A percentile compares a stretch with the other conserved stretches of the same genome.
Conservation (phyloP, 2,797 vertebrate species). For the Tympanoctomys barrerae region DNA sequence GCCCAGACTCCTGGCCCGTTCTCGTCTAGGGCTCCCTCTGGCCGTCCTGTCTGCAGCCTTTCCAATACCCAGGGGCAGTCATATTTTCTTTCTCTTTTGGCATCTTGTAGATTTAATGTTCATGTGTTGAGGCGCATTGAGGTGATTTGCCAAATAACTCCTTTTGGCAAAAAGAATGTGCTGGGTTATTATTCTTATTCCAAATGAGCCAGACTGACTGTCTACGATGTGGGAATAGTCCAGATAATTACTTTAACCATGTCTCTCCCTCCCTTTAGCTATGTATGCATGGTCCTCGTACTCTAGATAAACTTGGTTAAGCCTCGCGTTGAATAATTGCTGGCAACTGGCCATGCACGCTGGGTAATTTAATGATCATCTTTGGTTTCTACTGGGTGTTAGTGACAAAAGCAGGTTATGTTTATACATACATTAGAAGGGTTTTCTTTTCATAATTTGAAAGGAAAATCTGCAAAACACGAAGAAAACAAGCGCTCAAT, state of each 20-base stretch:
- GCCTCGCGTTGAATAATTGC: conserved; percentile 73
- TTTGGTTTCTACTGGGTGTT: conserved; percentile 81
- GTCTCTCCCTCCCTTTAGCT: conserved; percentile 73
- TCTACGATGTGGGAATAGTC: conserved; percentile 80
- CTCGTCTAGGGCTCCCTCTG: neutral
- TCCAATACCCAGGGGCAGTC: conserved; percentile 47
- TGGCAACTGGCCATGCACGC: conserved; percentile 82
- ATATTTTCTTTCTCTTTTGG: conserved; percentile 78
- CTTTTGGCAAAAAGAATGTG: conserved; percentile 80
- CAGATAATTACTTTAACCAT: conserved; percentile 83
- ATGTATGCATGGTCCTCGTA: conserved; percentile 46
- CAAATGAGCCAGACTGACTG: conserved; percentile 84
- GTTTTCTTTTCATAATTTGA: conserved; percentile 73
- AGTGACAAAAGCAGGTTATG: conserved; percentile 83
- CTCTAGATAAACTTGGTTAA: conserved; percentile 73
- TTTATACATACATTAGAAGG: conserved; percentile 78
- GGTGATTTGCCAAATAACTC: conserved; percentile 82
- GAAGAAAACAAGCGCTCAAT: conserved; percentile 64
- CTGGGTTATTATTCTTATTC: conserved; percentile 81
- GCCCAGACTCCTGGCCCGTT: neutral
- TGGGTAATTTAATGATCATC: conserved; percentile 81
- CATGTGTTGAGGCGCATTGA: conserved; percentile 75
- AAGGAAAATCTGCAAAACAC: conserved; percentile 73
- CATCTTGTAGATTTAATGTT: conserved; percentile 74
- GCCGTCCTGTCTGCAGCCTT: neutral